Percentiles rank a stretch among this genome's conserved stretches.
These are phyloP conservation scores for Schizaphis graminum DNA, from an alignment of 2,888 invertebrate genomes.

Conservation along the genomic window DNA sequence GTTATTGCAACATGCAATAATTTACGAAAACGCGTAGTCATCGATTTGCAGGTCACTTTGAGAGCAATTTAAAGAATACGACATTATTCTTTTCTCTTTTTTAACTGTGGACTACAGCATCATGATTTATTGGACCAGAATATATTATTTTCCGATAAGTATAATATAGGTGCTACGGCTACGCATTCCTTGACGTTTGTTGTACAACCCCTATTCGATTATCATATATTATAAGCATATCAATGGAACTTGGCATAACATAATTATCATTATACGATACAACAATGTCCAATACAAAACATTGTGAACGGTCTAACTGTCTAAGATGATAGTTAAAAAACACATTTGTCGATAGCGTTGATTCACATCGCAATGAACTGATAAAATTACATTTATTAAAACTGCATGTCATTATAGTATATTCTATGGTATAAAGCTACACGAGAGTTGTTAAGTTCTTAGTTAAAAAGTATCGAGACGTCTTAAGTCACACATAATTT, in stretches of 20 bases:
- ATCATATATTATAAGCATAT: background rate
- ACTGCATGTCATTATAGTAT: too few relatives aligned
- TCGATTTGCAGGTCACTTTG: background rate
- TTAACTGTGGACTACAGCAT: background rate
- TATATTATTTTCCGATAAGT: background rate
- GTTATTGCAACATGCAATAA: background rate
- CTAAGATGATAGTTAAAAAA: background rate
- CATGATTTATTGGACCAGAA: background rate
- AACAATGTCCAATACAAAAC: background rate
- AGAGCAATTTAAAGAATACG: background rate
- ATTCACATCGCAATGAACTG: background rate
- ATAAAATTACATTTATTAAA: background rate
- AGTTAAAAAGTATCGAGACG: too few relatives aligned
- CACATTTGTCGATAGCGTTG: background rate
- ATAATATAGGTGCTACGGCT: background rate
- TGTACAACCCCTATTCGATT: background rate
- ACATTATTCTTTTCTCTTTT: background rate
- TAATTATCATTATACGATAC: background rate
- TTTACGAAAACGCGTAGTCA: background rate
- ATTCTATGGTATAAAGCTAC: too few relatives aligned
- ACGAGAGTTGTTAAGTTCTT: too few relatives aligned
- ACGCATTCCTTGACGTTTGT: background rate
- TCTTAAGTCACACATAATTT: too few relatives aligned
- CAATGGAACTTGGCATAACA: background rate
- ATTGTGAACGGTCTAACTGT: background rate